phyloP scores from a whole-genome alignment of 2,113 vertebrate species.

The Eupsittula cactorum region DNA sequence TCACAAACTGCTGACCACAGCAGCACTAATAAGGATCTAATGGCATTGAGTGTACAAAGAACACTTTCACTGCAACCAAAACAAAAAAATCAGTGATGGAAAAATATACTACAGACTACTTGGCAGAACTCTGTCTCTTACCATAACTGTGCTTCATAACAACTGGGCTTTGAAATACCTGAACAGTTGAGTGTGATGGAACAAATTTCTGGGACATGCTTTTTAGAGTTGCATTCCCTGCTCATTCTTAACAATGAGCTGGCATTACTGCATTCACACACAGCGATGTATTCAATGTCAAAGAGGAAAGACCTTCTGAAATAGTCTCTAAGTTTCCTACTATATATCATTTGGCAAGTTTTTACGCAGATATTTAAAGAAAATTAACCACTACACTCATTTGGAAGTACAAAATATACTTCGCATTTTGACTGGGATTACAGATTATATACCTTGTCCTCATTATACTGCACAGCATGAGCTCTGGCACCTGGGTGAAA shows the following conservation, averaged over 20 bases:
- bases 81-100: not conserved
- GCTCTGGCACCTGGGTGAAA: constrained; percentile 35
- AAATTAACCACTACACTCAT: not conserved
- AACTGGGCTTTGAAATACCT: not conserved
- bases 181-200: not conserved
- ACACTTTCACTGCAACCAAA: not conserved
- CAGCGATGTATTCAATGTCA: not conserved
- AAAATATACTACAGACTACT: not conserved
- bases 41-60: not conserved
- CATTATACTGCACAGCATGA: not conserved
- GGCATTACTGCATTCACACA: not conserved
- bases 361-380: not conserved
- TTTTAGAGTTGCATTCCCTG: not conserved
- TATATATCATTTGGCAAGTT: not conserved
- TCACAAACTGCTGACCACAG: constrained; percentile 66
- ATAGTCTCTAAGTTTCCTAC: not conserved
- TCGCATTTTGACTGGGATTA: not conserved
- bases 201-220: not conserved
- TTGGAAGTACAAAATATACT: not conserved
- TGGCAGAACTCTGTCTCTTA: not conserved
- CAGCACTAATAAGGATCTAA: constrained; percentile 43
- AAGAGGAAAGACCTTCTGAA: not conserved
- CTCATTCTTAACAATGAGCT: not conserved
- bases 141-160: not conserved
- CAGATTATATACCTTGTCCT: not conserved